Conservation (phyloP, 2,113 vertebrate species). For the Anolis carolinensis region DNA sequence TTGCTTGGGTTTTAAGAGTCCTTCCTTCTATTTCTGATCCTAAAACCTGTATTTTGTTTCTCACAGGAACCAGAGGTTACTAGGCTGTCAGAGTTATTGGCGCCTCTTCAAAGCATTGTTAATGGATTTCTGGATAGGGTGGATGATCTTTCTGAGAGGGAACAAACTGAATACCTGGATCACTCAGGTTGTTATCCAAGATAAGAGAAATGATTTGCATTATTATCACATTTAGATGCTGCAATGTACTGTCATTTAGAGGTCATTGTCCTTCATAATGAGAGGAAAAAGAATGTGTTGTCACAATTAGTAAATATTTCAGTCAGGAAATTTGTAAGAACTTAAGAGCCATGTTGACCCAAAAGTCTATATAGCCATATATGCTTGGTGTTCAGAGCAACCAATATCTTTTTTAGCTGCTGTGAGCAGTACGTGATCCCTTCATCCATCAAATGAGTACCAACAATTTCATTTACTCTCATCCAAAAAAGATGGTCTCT, state of each 20-base stretch:
- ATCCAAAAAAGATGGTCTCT: too few species aligned
- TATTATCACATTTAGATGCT: too few species aligned
- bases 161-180: constrained; percentile 71
- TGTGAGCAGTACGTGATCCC: too few species aligned
- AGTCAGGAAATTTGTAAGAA: not conserved
- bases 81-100: constrained; percentile 46
- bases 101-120: constrained; percentile 69
- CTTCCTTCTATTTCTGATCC: not conserved
- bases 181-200: constrained; percentile 78
- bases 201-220: not conserved
- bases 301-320: not conserved
- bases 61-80: constrained; percentile 58
- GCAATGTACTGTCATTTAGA: not conserved
- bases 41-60: not conserved
- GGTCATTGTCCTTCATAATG: not conserved
- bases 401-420: too few species aligned
- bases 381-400: too few species aligned
- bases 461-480: too few species aligned
- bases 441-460: too few species aligned
- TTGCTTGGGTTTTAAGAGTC: constrained; percentile 7
- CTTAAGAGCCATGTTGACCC: too few species aligned
- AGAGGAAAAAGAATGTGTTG: not conserved
- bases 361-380: too few species aligned
- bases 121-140: constrained; percentile 79
- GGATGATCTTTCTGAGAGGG: constrained; percentile 65